These are phyloP conservation scores for Anodontia alba DNA, from an alignment of 2,888 invertebrate genomes.

Conservation along the genomic window DNA sequence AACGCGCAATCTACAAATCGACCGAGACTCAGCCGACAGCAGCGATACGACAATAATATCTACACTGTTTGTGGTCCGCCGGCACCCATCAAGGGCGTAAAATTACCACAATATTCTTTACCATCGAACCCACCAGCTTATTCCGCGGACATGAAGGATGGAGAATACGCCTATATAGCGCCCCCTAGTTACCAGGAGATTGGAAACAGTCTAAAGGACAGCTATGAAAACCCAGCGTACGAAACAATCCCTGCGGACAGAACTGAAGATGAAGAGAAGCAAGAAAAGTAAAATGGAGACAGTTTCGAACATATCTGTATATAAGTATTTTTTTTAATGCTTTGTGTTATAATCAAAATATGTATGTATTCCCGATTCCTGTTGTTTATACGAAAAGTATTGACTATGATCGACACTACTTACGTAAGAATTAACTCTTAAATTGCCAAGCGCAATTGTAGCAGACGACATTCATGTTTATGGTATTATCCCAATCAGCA, in stretches of 20 bases:
- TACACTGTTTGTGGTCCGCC: constrained; percentile 22
- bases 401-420: too few relatives aligned
- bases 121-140: constrained; percentile 33
- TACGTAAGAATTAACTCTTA: too few relatives aligned
- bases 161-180: background rate
- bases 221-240: constrained; percentile 32
- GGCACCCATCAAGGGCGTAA: background rate
- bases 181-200: constrained; percentile 5
- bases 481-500: too few relatives aligned
- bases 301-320: too few relatives aligned
- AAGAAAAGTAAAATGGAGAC: too few relatives aligned
- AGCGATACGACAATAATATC: constrained; percentile 29
- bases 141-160: background rate
- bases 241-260: background rate
- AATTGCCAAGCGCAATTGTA: too few relatives aligned
- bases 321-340: too few relatives aligned
- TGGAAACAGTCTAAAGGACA: background rate
- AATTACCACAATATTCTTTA: constrained; percentile 17
- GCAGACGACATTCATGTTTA: too few relatives aligned
- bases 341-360: too few relatives aligned
- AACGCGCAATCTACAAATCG: background rate
- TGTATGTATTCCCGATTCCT: too few relatives aligned
- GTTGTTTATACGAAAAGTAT: too few relatives aligned
- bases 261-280: too few relatives aligned
- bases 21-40: background rate